Percentiles rank a stretch among this genome's conserved stretches.
phyloP scores from a whole-genome alignment of 2,797 vertebrate species.

The Atherinosoma microstoma region DNA sequence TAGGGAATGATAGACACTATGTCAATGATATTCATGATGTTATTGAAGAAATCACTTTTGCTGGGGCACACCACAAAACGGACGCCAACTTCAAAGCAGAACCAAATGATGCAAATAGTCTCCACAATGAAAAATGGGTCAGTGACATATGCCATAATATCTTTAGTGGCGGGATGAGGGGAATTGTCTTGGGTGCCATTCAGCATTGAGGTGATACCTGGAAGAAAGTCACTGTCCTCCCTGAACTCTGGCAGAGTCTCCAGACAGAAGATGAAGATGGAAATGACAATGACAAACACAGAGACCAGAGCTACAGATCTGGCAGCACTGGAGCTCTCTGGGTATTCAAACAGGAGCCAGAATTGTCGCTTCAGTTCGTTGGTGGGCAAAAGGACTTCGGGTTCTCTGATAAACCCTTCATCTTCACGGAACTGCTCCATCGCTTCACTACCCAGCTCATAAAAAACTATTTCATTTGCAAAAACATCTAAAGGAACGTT shows the following conservation, averaged over 20 bases:
- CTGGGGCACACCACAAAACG: constrained; percentile 96
- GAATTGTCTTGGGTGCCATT: constrained; percentile 81
- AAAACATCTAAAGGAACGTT: constrained; percentile 96
- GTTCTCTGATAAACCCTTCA: constrained; percentile 95
- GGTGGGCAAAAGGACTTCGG: constrained; percentile 89
- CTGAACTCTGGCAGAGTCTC: constrained; percentile 97
- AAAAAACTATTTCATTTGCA: constrained; percentile 96
- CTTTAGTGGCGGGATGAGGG: constrained; percentile 63
- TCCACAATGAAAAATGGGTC: constrained; percentile 98
- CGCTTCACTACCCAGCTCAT: constrained; percentile 93
- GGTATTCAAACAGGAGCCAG: constrained; percentile 98
- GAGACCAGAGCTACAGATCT: constrained; percentile 93
- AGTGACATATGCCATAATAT: constrained; percentile 82
- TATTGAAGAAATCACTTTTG: constrained; percentile 94
- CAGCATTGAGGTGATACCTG: constrained; percentile 48
- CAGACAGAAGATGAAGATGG: constrained; percentile 97
- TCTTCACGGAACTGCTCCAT: constrained; percentile 97
- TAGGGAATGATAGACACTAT: constrained; percentile 98
- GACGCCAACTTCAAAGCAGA: constrained; percentile 92
- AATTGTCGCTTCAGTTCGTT: constrained; percentile 94
- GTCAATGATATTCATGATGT: constrained; percentile 98
- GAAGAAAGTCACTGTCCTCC: constrained; percentile 84
- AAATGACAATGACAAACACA: constrained; percentile 95
- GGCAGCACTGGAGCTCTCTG: constrained; percentile 95
- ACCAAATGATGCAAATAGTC: constrained; percentile 97